Conservation (phyloP, 2,113 vertebrate genomes). For the Donacobius atricapilla region DNA sequence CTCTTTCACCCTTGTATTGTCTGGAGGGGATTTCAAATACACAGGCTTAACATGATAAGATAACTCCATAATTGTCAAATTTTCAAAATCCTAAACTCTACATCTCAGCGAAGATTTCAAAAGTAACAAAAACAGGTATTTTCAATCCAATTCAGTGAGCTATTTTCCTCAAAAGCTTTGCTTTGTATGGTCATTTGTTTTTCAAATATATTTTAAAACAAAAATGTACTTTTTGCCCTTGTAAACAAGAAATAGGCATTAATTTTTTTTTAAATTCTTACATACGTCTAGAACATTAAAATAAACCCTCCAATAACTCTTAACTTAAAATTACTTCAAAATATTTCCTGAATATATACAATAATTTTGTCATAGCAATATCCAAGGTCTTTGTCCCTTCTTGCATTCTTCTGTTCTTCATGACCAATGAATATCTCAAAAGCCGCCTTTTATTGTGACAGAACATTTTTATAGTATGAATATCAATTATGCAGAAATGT, state of each 20-base stretch:
- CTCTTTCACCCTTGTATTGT: neutral
- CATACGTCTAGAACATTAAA: neutral
- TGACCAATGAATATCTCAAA: neutral
- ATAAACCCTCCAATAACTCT: neutral
- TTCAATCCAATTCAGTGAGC: neutral
- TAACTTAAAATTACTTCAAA: neutral
- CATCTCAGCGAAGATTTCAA: neutral
- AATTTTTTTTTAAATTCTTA: neutral
- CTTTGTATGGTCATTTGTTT: neutral
- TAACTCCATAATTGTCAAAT: neutral
- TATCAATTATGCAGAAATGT: slow-evolving; percentile 45
- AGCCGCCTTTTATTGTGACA: neutral
- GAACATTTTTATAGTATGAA: neutral
- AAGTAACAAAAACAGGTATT: neutral
- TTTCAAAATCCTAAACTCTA: neutral
- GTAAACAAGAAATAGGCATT: neutral
- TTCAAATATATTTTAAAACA: neutral
- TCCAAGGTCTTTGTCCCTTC: neutral
- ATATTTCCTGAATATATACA: neutral
- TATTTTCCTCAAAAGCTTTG: neutral
- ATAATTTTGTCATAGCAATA: neutral
- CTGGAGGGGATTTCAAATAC: neutral
- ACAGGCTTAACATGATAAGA: neutral
- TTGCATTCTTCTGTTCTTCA: neutral
- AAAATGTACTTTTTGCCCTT: neutral